Percentiles rank a stretch among this genome's conserved stretches.
Evolutionary conservation across 2,797 vertebrate genomes (phyloP).

Genomic region (Sphenodon punctatus): DNA sequence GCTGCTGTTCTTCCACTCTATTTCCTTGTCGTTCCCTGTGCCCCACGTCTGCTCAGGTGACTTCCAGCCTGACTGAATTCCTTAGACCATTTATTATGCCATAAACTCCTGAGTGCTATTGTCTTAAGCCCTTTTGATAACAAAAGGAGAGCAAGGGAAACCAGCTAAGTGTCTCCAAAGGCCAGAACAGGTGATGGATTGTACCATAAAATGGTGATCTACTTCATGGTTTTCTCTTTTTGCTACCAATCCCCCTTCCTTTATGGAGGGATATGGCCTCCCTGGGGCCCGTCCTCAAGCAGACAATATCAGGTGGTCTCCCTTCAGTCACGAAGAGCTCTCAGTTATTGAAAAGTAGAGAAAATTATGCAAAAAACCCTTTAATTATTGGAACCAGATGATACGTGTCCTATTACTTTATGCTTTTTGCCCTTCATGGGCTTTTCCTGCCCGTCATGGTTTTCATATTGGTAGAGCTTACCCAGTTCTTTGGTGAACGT

Average conservation of each 20-base stretch:
- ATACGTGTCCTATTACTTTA: slow-evolving; percentile 51
- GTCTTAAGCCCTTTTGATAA: slow-evolving; percentile 23
- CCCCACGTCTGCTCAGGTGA: background rate
- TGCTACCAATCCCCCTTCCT: background rate
- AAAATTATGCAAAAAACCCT: slow-evolving; percentile 6
- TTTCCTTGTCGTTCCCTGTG: background rate
- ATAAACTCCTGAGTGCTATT: slow-evolving; percentile 2
- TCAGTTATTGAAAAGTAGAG: slow-evolving; percentile 14
- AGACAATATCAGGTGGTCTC: slow-evolving; percentile 13
- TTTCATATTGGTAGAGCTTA: slow-evolving; percentile 6
- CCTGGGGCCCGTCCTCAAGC: slow-evolving; percentile 23
- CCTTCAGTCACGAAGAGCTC: background rate
- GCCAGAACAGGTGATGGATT: background rate
- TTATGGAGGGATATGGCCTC: slow-evolving; percentile 11
- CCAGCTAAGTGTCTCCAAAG: background rate
- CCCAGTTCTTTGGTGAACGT: slow-evolving; percentile 2
- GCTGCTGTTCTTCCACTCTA: too few species aligned
- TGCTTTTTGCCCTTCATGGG: slow-evolving; percentile 49
- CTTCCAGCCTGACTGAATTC: slow-evolving; percentile 1
- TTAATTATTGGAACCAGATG: slow-evolving; percentile 40
- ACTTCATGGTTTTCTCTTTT: background rate
- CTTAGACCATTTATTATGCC: background rate
- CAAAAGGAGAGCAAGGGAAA: background rate
- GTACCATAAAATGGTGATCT: background rate
- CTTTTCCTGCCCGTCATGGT: slow-evolving; percentile 52